These are phyloP conservation scores for Akabosia matsudoensis DNA, from an alignment of 1,140 invertebrate genomes.

Conservation along the genomic window DNA sequence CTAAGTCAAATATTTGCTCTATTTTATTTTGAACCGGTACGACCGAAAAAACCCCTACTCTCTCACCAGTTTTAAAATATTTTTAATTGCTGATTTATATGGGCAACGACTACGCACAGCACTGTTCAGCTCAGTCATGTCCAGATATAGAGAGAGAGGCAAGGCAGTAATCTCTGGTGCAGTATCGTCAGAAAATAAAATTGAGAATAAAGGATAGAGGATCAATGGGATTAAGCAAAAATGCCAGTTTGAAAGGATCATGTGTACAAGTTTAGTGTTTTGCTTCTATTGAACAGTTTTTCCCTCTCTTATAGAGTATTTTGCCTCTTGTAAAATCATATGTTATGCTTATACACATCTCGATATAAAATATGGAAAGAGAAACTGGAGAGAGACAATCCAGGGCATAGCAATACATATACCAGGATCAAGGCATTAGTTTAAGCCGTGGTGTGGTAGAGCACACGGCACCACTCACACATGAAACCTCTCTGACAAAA, in stretches of 20 bases:
- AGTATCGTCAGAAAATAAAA: constrained; percentile 19
- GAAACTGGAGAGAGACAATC: neutral
- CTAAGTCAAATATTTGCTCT: constrained; percentile 3
- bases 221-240: constrained; percentile 16
- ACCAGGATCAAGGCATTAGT: neutral
- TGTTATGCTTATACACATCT: no score
- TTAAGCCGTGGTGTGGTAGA: neutral
- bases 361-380: no score
- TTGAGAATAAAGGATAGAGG: constrained; percentile 20
- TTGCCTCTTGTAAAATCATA: no score
- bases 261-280: neutral
- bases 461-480: neutral
- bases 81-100: neutral
- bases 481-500: neutral
- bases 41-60: neutral
- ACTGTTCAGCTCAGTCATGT: neutral
- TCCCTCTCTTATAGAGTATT: neutral
- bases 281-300: neutral
- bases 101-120: neutral
- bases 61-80: neutral
- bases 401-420: neutral
- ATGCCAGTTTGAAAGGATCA: constrained; percentile 22
- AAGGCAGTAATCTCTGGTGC: neutral
- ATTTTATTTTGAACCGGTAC: neutral
- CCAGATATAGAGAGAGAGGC: neutral